Evolutionary conservation across 2,113 vertebrate genomes (phyloP).

Genomic region (Equus quagga): DNA sequence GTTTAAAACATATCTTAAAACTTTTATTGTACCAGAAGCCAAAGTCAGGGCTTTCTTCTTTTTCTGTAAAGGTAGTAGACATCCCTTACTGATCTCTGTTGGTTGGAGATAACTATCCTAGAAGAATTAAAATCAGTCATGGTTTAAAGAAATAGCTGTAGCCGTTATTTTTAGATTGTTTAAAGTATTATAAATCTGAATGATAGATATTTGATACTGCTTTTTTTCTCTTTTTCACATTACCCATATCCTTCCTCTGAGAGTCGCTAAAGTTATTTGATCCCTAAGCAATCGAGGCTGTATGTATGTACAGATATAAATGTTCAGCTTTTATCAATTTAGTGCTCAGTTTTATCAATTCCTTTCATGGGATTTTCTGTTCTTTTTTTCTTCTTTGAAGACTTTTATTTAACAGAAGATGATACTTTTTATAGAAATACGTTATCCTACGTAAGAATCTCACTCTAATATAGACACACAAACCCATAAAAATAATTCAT

Average conservation of each 20-base stretch:
- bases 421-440: background rate
- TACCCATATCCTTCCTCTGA: background rate
- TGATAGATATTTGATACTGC: background rate
- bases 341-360: background rate
- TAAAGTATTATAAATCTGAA: background rate
- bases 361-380: background rate
- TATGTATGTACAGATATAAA: background rate
- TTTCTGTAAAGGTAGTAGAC: slow-evolving; percentile 22
- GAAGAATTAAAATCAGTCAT: background rate
- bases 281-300: background rate
- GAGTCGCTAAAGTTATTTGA: background rate
- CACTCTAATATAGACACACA: background rate
- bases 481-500: background rate
- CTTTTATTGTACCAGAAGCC: background rate
- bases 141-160: background rate
- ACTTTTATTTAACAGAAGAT: background rate
- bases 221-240: background rate
- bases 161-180: slow-evolving; percentile 10
- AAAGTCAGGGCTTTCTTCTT: background rate
- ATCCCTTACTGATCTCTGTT: background rate
- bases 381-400: background rate
- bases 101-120: background rate
- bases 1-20: slow-evolving; percentile 40
- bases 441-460: slow-evolving; percentile 16
- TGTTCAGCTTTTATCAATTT: background rate